Evolutionary conservation across 2,888 invertebrate species (phyloP), one percentile per base, ranked within the genome.

Genomic region (Saturnia pavonia): DNA sequence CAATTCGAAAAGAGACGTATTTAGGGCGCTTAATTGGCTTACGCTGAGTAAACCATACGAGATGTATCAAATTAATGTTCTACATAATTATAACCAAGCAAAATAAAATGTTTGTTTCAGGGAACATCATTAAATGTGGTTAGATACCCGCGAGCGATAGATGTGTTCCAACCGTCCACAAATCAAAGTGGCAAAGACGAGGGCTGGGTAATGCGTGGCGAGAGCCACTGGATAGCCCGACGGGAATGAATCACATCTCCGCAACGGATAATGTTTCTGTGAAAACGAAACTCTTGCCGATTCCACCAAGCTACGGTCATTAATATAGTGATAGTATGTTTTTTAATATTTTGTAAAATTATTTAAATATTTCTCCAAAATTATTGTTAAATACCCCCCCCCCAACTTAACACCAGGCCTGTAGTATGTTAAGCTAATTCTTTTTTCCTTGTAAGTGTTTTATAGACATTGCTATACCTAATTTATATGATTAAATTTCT

Each of bases 161-260:
- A 90, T 91, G 87, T 89, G 81, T 80, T 82, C 80, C 80, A 77
- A 77, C 82, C 82, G 78, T 81, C 82, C 82, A 91, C 91, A 92
- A 91, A 92, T 92, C 91, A 91, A 91, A 90, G 88, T 77, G 83
- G 80, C 82, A 85, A 88, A 87, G 88, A 88, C 88, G 83, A 86
- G 88, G 89, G 88, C 85, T 82, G 88, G 88, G 79, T 88, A 88
- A 89, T 87, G 87, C 82, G 77, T 79, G 85, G 82, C 82, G 74
- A 78, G 86, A 82, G 79, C 75, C 78, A 76, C 75, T 75, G 75
- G 74, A 73, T 76, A 75, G 76, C 74, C 78, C 76, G 76, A 78
- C 74, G 75, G 76, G 78, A 76, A 71, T 70, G 22, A 19, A 71
- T 70, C 48, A 54, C 63, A 57, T 27, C 34, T 63, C 6, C 34